Base-by-base conservation (phyloP, 1,140 invertebrate species). In the Charaxes varanes region DNA sequence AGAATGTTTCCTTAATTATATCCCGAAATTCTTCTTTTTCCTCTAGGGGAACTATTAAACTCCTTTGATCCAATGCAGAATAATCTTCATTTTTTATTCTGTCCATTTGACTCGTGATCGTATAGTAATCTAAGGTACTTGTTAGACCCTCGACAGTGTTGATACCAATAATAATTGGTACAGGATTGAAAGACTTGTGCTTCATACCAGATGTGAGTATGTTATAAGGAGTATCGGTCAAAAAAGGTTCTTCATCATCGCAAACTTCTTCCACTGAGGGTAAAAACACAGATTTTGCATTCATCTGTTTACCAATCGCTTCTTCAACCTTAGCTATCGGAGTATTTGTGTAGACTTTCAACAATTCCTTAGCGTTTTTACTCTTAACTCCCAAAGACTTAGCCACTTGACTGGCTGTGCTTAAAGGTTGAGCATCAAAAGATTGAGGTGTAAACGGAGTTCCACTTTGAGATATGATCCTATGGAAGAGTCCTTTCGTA, bases 401-500 rank as follows among this genome's bases (percentile, higher is more conserved):
- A 0, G 70, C 79, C 1, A 83, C 53, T 37, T 81, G 64, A 12
- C 58, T 72, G 0, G 79, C 74, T 0, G 77, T 78, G 0, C 38
- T 56, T 6, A 76, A 28, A 1, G 74, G 70, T n/a, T 54, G 50
- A 0, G 47, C n/a, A 14, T 81, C 77, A 10, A 83, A 79, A 0
- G 70, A 69, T 14, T 68, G 63, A 0, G 74, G 70, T 0, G 65
- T 41, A 26, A 81, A 81, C 0, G 66, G 37, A 4, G 65, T 50
- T 4, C 76, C 79, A 42, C 74, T 79, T 13, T 71, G 51, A 1
- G 62, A 72, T 45, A 83, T 81, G 0, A 85, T 82, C 21, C 74
- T 73, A 36, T 90, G 86, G 47, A 90, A 90, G 0, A 90, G 57
- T 0, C 85, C 86, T 65, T 71, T 76, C 0, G 87, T 87, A 48